Conservation (phyloP, 1,140 invertebrate genomes). For the Zaprionus davidi region DNA sequence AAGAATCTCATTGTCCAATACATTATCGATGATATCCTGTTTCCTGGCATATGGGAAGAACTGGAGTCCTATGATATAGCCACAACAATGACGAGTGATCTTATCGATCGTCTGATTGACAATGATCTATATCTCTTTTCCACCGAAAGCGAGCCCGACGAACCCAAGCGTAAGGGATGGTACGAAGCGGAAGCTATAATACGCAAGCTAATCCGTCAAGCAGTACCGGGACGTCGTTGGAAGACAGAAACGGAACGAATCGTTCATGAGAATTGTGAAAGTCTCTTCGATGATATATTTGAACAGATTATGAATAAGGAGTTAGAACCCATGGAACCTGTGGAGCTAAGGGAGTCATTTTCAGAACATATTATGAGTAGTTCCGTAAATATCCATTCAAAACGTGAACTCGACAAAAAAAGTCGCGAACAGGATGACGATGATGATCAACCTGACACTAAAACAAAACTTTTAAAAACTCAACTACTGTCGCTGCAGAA, state of each 20-base stretch:
- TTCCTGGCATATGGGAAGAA: slow-evolving; percentile 39
- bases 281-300: slow-evolving; percentile 61
- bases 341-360: not conserved
- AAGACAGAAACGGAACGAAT: slow-evolving; percentile 56
- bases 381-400: slow-evolving; percentile 31
- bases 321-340: slow-evolving; percentile 3
- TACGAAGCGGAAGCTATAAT: slow-evolving; percentile 61
- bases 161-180: slow-evolving; percentile 1
- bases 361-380: slow-evolving; percentile 2
- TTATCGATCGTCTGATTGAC: slow-evolving; percentile 72
- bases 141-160: slow-evolving; percentile 63
- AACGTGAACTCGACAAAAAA: not conserved
- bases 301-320: slow-evolving; percentile 20
- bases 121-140: slow-evolving; percentile 69
- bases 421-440: not conserved
- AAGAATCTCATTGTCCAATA: slow-evolving; percentile 42
- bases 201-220: slow-evolving; percentile 64
- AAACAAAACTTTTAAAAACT: not conserved
- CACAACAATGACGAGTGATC: slow-evolving; percentile 39
- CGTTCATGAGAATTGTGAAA: slow-evolving; percentile 45
- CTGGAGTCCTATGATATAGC: slow-evolving; percentile 65
- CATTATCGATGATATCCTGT: slow-evolving; percentile 68
- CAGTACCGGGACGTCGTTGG: slow-evolving; percentile 74
- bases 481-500: slow-evolving; percentile 41
- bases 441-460: not conserved